Base-by-base conservation (phyloP, 2,888 invertebrate species). In the Norana najaformis region DNA sequence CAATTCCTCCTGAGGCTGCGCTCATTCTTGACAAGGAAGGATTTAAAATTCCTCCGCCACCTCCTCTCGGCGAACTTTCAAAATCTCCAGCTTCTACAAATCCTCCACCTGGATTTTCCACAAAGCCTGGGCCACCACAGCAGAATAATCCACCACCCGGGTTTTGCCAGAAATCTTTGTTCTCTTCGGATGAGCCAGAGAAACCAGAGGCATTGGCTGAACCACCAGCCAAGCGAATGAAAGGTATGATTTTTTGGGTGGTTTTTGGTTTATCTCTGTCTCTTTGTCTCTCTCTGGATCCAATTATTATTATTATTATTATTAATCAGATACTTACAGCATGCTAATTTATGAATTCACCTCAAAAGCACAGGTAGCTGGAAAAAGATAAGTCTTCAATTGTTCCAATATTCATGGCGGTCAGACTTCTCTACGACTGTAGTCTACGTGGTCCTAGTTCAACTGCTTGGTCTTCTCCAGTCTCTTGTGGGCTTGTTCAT, bases 11-110 rank as follows among this genome's bases (percentile, higher is more conserved):
- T 5, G 85, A 85, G 34, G 85, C 85, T 20, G 85, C 85, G 20
- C 85, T 35, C 85, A 37, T 85, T 85, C 85, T 85, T 36, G 85
- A 85, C 85, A 85, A 85, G 37, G 85, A 85, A 36, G 85, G 85
- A 2, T 85, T 85, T 37, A 85, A 85, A 35, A 85, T 85, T 85
- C 85, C 85, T n/a, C 85, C 85, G 1, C 85, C 85, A 18, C 85
- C 85, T 85, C 85, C 37, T 35, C 20, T 85, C 34, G 85, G 85
- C 8, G 85, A 85, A 85, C 35, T 37, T 37, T n/a, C 85, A 11
- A 85, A 85, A 85, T 36, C 85, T n/a, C 36, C 36, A 37, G 1
- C 20, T 16, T 36, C 37, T 35, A 36, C 85, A 8, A 36, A 85
- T 85, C 23, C 69, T 23, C 85, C 85, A 35, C 85, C 85, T 6